These are phyloP conservation scores for Agrochola circellaris DNA, from an alignment of 2,888 invertebrate species.

Conservation along the genomic window DNA sequence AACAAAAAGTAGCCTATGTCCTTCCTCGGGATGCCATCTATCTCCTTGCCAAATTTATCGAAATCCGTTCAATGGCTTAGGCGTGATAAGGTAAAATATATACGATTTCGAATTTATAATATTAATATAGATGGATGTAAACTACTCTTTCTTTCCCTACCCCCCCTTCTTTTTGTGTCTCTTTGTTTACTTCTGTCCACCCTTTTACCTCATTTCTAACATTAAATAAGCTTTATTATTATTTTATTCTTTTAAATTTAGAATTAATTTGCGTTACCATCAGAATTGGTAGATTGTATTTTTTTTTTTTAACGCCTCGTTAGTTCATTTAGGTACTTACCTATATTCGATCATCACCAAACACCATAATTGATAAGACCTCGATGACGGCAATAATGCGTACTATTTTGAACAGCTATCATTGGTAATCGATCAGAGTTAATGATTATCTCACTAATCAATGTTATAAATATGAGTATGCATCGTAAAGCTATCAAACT, in stretches of 20 bases:
- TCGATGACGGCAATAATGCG: slow-evolving; percentile 7
- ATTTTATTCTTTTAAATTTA: not conserved
- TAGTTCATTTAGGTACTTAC: not conserved
- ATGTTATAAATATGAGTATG: slow-evolving; percentile 47
- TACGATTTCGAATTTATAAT: too few species aligned
- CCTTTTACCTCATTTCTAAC: too few species aligned
- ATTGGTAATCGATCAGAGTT: slow-evolving; percentile 39
- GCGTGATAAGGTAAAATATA: too few species aligned
- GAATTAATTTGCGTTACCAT: not conserved
- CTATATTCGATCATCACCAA: not conserved
- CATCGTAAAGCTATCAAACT: slow-evolving; percentile 19
- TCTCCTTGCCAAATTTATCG: too few species aligned
- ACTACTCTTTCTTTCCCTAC: not conserved
- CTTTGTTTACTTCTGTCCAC: not conserved
- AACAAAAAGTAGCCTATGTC: too few species aligned
- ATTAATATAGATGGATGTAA: too few species aligned
- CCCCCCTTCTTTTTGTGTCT: not conserved
- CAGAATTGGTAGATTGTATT: not conserved
- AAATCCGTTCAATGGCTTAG: too few species aligned
- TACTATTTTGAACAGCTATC: slow-evolving; percentile 30
- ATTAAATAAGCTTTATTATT: too few species aligned
- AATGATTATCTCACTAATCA: slow-evolving; percentile 28
- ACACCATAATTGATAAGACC: slow-evolving; percentile 12
- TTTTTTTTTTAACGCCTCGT: not conserved
- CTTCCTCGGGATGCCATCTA: too few species aligned